Evolutionary conservation across 1,140 invertebrate genomes (phyloP).

Genomic region (Harlomillsia oculata): DNA sequence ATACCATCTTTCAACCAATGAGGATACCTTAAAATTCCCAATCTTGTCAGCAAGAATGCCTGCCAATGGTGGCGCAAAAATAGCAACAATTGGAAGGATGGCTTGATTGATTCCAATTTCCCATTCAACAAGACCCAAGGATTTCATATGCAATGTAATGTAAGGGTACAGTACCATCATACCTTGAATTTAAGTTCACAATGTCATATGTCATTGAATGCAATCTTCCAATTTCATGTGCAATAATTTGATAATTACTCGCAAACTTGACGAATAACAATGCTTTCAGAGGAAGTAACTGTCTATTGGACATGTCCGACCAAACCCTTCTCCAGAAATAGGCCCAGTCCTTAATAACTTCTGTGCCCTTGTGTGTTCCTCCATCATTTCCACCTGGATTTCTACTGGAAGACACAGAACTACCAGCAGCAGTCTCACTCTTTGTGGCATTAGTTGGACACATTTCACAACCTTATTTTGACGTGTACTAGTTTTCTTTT

Average conservation of each 20-base stretch:
- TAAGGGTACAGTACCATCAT: slow-evolving; percentile 68
- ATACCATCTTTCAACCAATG: too few relatives aligned
- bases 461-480: too few relatives aligned
- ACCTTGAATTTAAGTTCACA: slow-evolving; percentile 48
- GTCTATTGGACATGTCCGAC: slow-evolving; percentile 43
- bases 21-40: slow-evolving; percentile 69
- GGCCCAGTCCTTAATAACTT: too few relatives aligned
- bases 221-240: background rate
- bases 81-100: slow-evolving; percentile 62
- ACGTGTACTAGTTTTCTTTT: too few relatives aligned
- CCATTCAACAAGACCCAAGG: slow-evolving; percentile 67
- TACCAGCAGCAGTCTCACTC: too few relatives aligned
- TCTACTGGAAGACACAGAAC: too few relatives aligned
- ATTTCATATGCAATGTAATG: slow-evolving; percentile 72
- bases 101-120: slow-evolving; percentile 76
- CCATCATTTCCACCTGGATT: too few relatives aligned
- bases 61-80: slow-evolving; percentile 65
- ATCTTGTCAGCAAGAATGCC: slow-evolving; percentile 66
- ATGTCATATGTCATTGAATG: slow-evolving; percentile 2
- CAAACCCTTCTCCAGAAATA: slow-evolving; percentile 12
- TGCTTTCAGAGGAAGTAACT: slow-evolving; percentile 59
- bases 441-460: too few relatives aligned
- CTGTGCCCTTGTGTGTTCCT: too few relatives aligned
- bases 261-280: slow-evolving; percentile 65
- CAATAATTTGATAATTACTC: slow-evolving; percentile 50